Evolutionary conservation across 30 jellyfish, hydroid and myxozoan species (phyloP).

Genomic region (Hydractinia echinata): DNA sequence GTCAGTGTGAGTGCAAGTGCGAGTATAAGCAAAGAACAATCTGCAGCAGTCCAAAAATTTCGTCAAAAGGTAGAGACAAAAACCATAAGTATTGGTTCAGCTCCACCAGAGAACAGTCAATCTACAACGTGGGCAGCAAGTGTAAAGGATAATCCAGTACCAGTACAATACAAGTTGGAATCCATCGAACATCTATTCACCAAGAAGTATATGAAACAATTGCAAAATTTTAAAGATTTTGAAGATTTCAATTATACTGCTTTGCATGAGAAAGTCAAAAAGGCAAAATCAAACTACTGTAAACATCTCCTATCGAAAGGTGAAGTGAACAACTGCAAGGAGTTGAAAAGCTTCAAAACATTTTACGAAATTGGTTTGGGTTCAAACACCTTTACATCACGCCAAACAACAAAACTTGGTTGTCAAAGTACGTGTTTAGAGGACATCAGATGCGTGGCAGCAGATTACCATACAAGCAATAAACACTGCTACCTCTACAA

Average conservation of each 20-base stretch:
- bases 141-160: slow-evolving; percentile 57
- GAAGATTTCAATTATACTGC: background rate
- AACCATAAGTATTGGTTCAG: slow-evolving; percentile 54
- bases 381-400: background rate
- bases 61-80: slow-evolving; percentile 37
- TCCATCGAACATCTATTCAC: slow-evolving; percentile 45
- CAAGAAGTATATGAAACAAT: slow-evolving; percentile 29
- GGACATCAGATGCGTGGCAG: background rate
- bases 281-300: slow-evolving; percentile 33
- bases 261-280: background rate
- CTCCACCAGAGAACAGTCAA: slow-evolving; percentile 52
- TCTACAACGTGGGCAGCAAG: slow-evolving; percentile 57
- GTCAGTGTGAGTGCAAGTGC: slow-evolving; percentile 29
- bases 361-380: slow-evolving; percentile 4
- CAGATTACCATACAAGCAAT: too few species aligned
- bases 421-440: slow-evolving; percentile 18
- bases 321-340: slow-evolving; percentile 30
- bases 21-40: slow-evolving; percentile 25
- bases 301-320: slow-evolving; percentile 32
- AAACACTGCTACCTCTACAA: too few species aligned
- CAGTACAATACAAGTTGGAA: slow-evolving; percentile 37
- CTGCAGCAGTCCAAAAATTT: slow-evolving; percentile 22
- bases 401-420: background rate
- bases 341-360: slow-evolving; percentile 19
- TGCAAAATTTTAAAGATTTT: too few species aligned